Percentiles rank a stretch among this genome's conserved stretches.
These are phyloP conservation scores for Polymixis lichenea DNA, from an alignment of 2,888 invertebrate genomes.

Conservation along the genomic window DNA sequence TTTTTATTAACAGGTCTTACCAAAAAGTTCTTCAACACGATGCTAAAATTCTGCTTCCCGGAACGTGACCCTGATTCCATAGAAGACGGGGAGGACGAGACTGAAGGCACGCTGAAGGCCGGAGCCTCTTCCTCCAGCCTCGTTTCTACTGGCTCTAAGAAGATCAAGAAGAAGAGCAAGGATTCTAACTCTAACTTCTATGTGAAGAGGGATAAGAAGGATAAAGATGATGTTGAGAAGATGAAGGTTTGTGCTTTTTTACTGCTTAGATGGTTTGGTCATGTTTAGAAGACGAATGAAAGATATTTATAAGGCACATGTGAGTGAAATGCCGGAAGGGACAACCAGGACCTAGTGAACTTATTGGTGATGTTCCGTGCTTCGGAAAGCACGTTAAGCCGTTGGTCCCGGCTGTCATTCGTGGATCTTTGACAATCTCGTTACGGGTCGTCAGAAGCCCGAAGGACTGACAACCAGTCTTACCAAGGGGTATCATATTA, in stretches of 20 bases:
- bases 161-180: slow-evolving; percentile 90
- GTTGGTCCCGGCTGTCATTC: no score
- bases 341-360: no score
- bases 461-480: no score
- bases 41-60: slow-evolving; percentile 99
- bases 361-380: no score
- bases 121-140: slow-evolving; percentile 80
- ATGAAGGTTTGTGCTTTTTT: slow-evolving; percentile 93
- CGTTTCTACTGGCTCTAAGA: slow-evolving; percentile 88
- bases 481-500: no score
- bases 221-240: slow-evolving; percentile 98
- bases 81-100: slow-evolving; percentile 92
- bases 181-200: slow-evolving; percentile 97
- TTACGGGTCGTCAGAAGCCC: no score
- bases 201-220: slow-evolving; percentile 95
- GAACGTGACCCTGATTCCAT: slow-evolving; percentile 97
- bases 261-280: no score
- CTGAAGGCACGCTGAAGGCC: slow-evolving; percentile 81
- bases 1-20: slow-evolving; percentile 93
- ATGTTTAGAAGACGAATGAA: no score
- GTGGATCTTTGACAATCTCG: no score
- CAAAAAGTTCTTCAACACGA: slow-evolving; percentile 98
- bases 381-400: no score
- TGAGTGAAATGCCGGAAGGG: no score
- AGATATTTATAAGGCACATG: no score